A percentile compares a stretch with the other conserved stretches of the same genome.
Evolutionary conservation across 2,113 vertebrate genomes (phyloP).

Genomic region (Caloenas nicobarica): DNA sequence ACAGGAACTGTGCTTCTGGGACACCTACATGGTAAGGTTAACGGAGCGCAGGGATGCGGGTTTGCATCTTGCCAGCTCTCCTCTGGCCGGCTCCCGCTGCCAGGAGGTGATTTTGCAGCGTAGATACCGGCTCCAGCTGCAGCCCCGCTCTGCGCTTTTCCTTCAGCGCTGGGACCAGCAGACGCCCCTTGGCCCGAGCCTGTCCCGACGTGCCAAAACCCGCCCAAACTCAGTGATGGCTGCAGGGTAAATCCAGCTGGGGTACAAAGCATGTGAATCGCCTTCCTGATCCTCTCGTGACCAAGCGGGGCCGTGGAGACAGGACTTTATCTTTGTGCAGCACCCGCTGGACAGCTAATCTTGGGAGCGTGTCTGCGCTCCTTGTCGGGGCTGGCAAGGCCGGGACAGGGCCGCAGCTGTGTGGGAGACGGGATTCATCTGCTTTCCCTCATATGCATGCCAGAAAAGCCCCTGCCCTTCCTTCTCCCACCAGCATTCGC

Average conservation of each 20-base stretch:
- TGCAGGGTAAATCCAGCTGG: rapidly evolving
- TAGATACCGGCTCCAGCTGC: background rate
- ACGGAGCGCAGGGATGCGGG: background rate
- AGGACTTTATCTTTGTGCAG: background rate
- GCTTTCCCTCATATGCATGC: background rate
- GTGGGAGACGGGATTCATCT: background rate
- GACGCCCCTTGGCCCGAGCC: background rate
- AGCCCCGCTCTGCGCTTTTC: rapidly evolving
- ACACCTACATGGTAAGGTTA: rapidly evolving
- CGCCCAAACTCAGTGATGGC: rapidly evolving
- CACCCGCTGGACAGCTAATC: background rate
- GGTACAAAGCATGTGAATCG: rapidly evolving
- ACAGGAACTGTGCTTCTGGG: background rate
- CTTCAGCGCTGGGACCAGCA: background rate
- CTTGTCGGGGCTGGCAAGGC: background rate
- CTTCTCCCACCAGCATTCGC: background rate
- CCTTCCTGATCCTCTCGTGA: background rate
- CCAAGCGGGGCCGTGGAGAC: rapidly evolving
- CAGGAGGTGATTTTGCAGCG: background rate
- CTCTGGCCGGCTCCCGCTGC: background rate
- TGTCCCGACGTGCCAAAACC: rapidly evolving
- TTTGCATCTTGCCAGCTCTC: background rate
- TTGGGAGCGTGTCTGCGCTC: background rate
- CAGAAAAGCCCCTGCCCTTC: background rate
- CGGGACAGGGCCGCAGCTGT: background rate